Base-by-base conservation (phyloP, 2,113 vertebrate genomes). In the Heteronetta atricapilla region DNA sequence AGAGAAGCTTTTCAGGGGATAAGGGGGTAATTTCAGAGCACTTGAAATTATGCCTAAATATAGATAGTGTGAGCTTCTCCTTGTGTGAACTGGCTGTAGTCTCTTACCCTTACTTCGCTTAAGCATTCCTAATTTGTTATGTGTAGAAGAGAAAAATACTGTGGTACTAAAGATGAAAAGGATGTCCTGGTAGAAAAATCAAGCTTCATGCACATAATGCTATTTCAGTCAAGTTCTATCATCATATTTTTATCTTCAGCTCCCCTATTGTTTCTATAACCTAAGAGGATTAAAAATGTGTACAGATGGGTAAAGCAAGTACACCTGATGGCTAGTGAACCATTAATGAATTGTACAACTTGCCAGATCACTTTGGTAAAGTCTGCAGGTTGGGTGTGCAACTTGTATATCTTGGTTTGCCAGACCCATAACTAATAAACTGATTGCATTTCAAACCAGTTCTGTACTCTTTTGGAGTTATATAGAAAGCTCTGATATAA, bases 381-480 rank as follows among this genome's bases (percentile, higher is more conserved):
- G 26, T 15, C 4, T 77, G 34, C 14, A 7, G n/a, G 33, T 62
- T 80, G 10, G 40, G 17, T 0, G 1, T 64, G 72, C 21, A 93
- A 13, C 87, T 86, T 4, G 1, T 23, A 53, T 93, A 85, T 88
- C 67, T 88, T 10, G 34, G 23, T 17, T 36, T 62, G 23, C 82
- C 77, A 50, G 75, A 77, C 88, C 53, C 62, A 42, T 79, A 73
- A 64, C 29, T 81, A 74, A 74, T 82, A 50, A 84, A 87, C 56
- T 72, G 75, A 56, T 46, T 78, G 42, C 15, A n/a, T 58, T 91
- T 89, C 75, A 76, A n/a, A 89, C 26, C 64, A 53, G 44, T 28
- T 88, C 18, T 64, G 18, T 62, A 33, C 8, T 75, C 19, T 23
- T n/a, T 75, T 50, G 38, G 68, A 74, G 21, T 66, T 74, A 13